Evolutionary conservation across 2,797 vertebrate genomes (phyloP).

Genomic region (Acropternis orthonyx): DNA sequence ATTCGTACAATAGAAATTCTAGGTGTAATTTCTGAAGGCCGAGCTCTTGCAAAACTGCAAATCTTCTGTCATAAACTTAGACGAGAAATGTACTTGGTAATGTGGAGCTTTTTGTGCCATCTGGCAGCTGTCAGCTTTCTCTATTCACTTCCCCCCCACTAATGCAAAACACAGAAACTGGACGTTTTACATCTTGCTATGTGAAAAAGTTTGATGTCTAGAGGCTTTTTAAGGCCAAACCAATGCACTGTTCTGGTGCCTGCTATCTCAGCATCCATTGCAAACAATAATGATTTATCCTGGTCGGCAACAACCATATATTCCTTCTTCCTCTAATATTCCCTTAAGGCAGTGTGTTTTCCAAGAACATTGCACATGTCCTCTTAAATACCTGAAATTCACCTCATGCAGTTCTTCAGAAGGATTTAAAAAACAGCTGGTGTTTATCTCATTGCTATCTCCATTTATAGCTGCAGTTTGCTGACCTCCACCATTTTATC

Average conservation of each 20-base stretch:
- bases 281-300: constrained; percentile 3
- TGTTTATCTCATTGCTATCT: constrained; percentile 57
- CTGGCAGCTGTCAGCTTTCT: constrained; percentile 69
- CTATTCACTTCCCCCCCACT: constrained; percentile 50
- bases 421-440: constrained; percentile 52
- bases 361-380: constrained; percentile 17
- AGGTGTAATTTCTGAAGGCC: constrained; percentile 28
- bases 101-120: constrained; percentile 65
- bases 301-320: not conserved
- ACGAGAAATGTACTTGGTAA: constrained; percentile 54
- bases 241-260: not conserved
- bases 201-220: constrained; percentile 31
- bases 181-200: constrained; percentile 43
- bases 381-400: constrained; percentile 55
- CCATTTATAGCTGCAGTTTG: constrained; percentile 60
- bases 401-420: not conserved
- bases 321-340: not conserved
- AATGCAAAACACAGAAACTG: constrained; percentile 67
- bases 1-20: not conserved
- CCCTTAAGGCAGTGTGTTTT: not conserved
- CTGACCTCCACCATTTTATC: constrained; percentile 42
- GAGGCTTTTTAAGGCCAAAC: constrained; percentile 52
- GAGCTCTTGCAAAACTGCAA: constrained; percentile 54
- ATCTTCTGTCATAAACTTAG: constrained; percentile 61
- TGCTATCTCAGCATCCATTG: not conserved